Conservation (phyloP, 2,888 invertebrate genomes). For the Flabesymbios commensalis region DNA sequence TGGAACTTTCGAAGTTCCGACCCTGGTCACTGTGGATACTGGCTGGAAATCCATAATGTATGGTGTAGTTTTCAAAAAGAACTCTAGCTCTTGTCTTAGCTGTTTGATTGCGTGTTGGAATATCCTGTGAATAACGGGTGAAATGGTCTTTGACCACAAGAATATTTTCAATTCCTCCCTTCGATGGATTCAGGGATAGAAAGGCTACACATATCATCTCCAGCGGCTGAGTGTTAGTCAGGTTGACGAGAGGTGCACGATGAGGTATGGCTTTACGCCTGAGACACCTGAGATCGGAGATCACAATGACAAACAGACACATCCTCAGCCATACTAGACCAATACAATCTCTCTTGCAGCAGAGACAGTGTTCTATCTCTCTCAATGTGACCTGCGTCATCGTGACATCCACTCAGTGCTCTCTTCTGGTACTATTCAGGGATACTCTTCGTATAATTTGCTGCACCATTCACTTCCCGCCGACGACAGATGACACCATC, state of each 20-base stretch:
- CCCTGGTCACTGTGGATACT: background rate
- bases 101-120: constrained; percentile 1
- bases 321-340: background rate
- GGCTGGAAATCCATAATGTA: background rate
- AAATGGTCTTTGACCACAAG: background rate
- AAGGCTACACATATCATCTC: background rate
- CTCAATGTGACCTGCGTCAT: background rate
- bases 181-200: background rate
- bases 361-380: background rate
- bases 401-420: background rate
- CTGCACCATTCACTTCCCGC: too few relatives aligned
- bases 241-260: background rate
- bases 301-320: background rate
- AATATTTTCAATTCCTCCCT: background rate
- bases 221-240: background rate
- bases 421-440: background rate
- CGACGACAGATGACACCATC: too few relatives aligned
- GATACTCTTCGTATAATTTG: too few relatives aligned
- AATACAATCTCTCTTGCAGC: background rate
- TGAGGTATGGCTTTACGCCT: background rate
- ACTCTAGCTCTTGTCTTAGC: background rate
- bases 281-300: background rate
- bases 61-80: background rate
- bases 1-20: background rate
- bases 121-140: background rate